Evolutionary conservation across 2,888 invertebrate genomes (phyloP), one percentile per base, ranked within the genome.

Genomic region (Euphydryas editha): DNA sequence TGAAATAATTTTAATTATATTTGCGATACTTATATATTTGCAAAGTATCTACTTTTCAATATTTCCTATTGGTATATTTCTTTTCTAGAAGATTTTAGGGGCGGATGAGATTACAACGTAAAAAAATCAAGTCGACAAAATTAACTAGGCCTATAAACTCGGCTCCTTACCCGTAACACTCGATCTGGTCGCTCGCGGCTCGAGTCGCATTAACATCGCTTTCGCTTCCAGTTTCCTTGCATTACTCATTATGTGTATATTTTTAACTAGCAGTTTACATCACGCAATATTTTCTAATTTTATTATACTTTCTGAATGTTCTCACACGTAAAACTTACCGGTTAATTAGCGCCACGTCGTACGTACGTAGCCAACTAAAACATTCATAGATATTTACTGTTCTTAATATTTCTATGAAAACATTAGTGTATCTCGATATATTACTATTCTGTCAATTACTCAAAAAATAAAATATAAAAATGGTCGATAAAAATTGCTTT

Each of bases 231-330:
- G 57, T 64, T 62, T 36, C 51, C 61, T 42, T 39, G 58, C 58
- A 54, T 20, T 36, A 11, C 36, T 51, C 20, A 42, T 30, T 54
- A 51, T 51, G 54, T 17, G 54, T 18, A 36, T 42, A 54, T 64
- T 59, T 60, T 54, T 59, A 56, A 20, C n/a, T 24, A 42, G 51
- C 51, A n/a, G 44, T 54, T 54, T 54, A 51, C 63, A 54, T 51
- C 64, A 59, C 64, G 64, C 51, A 58, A 64, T 44, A 58, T 58
- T 63, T 63, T 63, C 63, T 58, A 63, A 58, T 63, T 58, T 51
- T 58, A 57, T 63, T 63, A 58, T 30, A 42, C 63, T 58, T 63
- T 58, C 49, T 49, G 18, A 46, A 58, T 58, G 58, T 20, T 15
- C 21, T 37, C 21, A 37, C 17, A 46, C 46, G 56, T 18, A 18